Conservation (phyloP, 1,140 invertebrate genomes). For the Pogonomyrmex californicus region DNA sequence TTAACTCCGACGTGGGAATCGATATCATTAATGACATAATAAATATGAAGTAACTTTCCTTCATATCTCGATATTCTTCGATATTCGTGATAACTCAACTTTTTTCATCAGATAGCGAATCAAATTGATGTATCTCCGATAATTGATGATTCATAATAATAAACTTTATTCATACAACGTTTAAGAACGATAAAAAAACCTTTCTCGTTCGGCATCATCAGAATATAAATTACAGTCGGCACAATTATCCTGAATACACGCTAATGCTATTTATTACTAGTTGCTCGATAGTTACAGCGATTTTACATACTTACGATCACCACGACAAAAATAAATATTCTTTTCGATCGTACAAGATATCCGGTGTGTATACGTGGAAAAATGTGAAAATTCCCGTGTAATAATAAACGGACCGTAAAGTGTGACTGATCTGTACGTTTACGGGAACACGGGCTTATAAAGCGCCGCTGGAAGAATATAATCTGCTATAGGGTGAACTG, state of each 20-base stretch:
- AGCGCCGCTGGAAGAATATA: slow-evolving; percentile 14
- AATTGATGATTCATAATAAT: not conserved
- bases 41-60: not conserved
- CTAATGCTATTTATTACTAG: slow-evolving; percentile 6
- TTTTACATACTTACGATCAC: slow-evolving; percentile 10
- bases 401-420: slow-evolving; percentile 25
- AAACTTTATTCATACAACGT: not conserved
- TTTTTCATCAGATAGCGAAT: not conserved
- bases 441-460: slow-evolving; percentile 29
- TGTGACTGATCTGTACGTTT: slow-evolving; percentile 37
- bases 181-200: not conserved
- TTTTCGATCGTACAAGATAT: not conserved
- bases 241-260: not conserved
- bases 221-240: slow-evolving; percentile 8
- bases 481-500: slow-evolving; percentile 23
- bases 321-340: not conserved
- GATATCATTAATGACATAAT: slow-evolving; percentile 4
- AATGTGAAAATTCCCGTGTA: slow-evolving; percentile 6
- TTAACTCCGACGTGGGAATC: slow-evolving; percentile 4
- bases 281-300: not conserved
- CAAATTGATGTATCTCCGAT: not conserved
- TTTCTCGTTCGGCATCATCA: slow-evolving; percentile 2
- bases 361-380: not conserved
- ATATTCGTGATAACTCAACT: not conserved
- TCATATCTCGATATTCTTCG: too few relatives aligned